Base-by-base conservation (phyloP, 2,797 vertebrate species). In the Cossypha polioptera region DNA sequence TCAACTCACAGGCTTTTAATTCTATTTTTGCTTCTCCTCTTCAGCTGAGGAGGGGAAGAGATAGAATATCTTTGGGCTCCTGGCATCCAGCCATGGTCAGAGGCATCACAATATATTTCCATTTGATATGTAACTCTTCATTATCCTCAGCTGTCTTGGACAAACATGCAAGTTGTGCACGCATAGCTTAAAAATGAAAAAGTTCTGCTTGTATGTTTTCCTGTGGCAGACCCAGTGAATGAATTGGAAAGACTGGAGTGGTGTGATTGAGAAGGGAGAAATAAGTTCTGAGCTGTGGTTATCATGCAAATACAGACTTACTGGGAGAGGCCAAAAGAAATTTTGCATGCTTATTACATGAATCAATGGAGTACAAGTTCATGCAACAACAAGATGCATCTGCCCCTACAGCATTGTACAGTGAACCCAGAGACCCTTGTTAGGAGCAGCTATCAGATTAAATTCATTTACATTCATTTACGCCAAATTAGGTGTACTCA, bases 311-410 rank as follows among this genome's bases (percentile, higher is more conserved):
- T 35, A 47, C 19, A 63, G 22, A 40, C 18, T 86, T 55, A 31
- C 10, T 50, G 48, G 10, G 35, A 59, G 38, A 68, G 24, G n/a
- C 13, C 57, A 45, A 45, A 88, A 16, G 48, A 48, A 90, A 36
- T 10, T 76, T 76, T 67, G 7, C 57, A 43, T 53, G n/a, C 21
- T 73, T 57, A 7, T 58, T 77, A 28, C 13, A 8, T 2, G 2
- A 76, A 24, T 54, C 33, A 66, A 5, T 62, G n/a, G 15, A 78
- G 13, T 38, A 47, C 3, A 3, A 53, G 28, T 71, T 71, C 57
- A 8, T 36, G 31, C 65, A 83, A 24, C 0, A 1, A 61, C 0
- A 1, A 61, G 45, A 35, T 1, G 2, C 14, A 17, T 71, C 55
- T 84, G 33, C 33, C 45, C 8, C 43, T 43, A 35, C n/a, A 89